Evolutionary conservation across 1,140 invertebrate species (phyloP), one percentile per base, ranked within the genome.

Genomic region (Prorops nasuta): DNA sequence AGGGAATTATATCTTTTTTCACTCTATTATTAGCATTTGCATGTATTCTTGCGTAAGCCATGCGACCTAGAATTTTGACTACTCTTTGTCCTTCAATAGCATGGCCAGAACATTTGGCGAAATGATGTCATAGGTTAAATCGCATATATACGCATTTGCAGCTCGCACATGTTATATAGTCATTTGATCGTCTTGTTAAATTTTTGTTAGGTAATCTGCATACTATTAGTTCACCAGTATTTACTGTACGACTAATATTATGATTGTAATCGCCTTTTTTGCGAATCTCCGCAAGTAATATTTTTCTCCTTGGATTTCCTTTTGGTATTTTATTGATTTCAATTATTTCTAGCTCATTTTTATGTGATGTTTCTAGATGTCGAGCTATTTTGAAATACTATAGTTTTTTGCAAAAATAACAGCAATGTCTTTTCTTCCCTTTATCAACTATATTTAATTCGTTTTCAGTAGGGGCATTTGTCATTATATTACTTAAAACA

Each of bases 171-270:
- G 40, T 17, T 15, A 16, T 40, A 36, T 20, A 57, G 31, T 53
- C 42, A 24, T 12, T 36, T 14, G 49, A 44, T 19, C 15, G 24
- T 17, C 18, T 47, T 20, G 4, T 9, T 18, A 20, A 21, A 18
- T 48, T 37, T 15, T 17, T 16, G 18, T 21, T 51, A 19, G 54
- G 54, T 15, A 49, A n/a, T 31, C 54, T 42, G 14, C 17, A 22
- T 15, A 51, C 44, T 12, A 56, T 48, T n/a, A 56, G 14, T 31
- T 48, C 49, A 1, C 54, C 44, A 32, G 44, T 46, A 3, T 47
- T 51, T 12, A 40, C 31, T 7, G 34, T 9, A 8, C 16, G 16
- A 15, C 44, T 19, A 3, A 44, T 47, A 20, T 56, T 56, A 15
- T 35, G 51, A 9, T 38, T 15, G 41, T 40, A 44, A 37, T 48